These are phyloP conservation scores for Cyaniris semiargus DNA, from an alignment of 2,888 invertebrate species.

Conservation along the genomic window DNA sequence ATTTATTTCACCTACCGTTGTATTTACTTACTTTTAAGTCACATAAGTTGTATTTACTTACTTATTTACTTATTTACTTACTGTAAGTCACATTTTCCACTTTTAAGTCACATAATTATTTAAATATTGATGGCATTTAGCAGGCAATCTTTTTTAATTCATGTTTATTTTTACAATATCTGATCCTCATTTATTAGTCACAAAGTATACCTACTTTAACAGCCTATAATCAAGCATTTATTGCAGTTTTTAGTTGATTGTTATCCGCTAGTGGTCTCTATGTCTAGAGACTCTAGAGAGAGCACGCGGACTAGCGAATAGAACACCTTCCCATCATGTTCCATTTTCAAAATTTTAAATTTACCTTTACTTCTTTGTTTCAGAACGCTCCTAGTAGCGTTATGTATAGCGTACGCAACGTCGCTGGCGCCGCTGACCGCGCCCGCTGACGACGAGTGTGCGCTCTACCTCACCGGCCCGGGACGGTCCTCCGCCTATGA, in stretches of 20 bases:
- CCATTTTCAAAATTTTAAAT: background rate
- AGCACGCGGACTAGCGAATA: too few species aligned
- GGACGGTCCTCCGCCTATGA: constrained; percentile 91
- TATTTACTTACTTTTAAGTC: background rate
- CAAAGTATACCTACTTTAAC: too few species aligned
- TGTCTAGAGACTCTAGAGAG: too few species aligned
- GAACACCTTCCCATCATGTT: too few species aligned
- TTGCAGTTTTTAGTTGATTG: too few species aligned
- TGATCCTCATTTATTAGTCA: too few species aligned
- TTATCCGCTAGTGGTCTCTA: too few species aligned
- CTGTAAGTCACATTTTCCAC: background rate
- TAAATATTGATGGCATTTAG: too few species aligned
- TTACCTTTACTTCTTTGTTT: constrained; percentile 37
- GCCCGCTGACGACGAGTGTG: constrained; percentile 83
- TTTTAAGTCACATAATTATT: too few species aligned
- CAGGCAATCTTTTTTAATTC: too few species aligned
- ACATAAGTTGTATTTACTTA: background rate
- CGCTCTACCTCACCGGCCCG: constrained; percentile 87
- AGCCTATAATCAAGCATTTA: too few species aligned
- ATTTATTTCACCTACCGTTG: background rate
- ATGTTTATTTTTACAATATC: too few species aligned
- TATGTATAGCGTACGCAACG: constrained; percentile 56
- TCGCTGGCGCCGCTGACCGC: constrained; percentile 57
- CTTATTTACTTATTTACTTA: background rate
- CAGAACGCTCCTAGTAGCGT: constrained; percentile 69